Conservation (phyloP, 2,888 invertebrate species). For the Yponomeuta plumbellus region DNA sequence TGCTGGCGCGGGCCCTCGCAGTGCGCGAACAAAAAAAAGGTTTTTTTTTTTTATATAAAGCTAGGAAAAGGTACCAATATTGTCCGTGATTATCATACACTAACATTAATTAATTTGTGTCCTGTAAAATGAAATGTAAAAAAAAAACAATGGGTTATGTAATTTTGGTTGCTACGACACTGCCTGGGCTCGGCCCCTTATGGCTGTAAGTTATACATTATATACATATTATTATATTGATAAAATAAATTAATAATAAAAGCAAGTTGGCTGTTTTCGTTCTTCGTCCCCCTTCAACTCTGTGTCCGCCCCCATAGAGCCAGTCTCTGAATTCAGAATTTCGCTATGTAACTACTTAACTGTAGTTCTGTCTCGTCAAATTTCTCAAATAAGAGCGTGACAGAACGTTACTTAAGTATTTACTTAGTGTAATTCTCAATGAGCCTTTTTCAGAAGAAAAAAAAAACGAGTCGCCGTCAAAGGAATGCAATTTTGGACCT, state of each 20-base stretch:
- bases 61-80: not conserved
- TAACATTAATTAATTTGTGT: not conserved
- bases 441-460: no score
- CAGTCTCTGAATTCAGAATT: no score
- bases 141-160: slow-evolving; percentile 2
- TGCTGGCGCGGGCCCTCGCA: slow-evolving; percentile 37
- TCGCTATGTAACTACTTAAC: no score
- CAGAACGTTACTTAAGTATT: no score
- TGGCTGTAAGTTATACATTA: slow-evolving; percentile 75
- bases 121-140: slow-evolving; percentile 7
- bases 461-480: no score
- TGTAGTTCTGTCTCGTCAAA: no score
- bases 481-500: no score
- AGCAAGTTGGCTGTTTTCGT: slow-evolving; percentile 28
- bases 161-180: slow-evolving; percentile 6
- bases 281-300: slow-evolving; percentile 1
- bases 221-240: slow-evolving; percentile 75
- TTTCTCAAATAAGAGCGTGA: no score
- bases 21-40: slow-evolving; percentile 4
- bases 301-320: no score
- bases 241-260: slow-evolving; percentile 76
- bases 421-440: no score
- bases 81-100: not conserved
- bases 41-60: not conserved
- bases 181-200: slow-evolving; percentile 37